Conservation (phyloP, 2,797 vertebrate species). For the Macropus fuliginosus region DNA sequence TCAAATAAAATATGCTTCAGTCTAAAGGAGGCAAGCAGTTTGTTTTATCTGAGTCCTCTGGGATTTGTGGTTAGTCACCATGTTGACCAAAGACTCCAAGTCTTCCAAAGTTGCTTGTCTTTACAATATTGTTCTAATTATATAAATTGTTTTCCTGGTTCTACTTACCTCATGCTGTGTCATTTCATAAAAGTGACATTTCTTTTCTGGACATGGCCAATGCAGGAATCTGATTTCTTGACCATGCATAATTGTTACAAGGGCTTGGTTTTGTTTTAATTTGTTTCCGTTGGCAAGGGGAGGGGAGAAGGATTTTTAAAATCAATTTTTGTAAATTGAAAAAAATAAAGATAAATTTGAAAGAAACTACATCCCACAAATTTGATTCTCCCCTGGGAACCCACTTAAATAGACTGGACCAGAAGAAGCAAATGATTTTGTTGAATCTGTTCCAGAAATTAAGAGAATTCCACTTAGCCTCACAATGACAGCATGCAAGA, state of each 20-base stretch:
- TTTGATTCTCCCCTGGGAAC: not conserved
- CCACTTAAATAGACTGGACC: not conserved
- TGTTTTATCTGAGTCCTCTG: not conserved
- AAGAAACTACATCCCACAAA: not conserved
- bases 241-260: not conserved
- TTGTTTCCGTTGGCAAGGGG: not conserved
- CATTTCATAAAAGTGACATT: not conserved
- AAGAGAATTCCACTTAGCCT: not conserved
- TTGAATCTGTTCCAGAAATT: not conserved
- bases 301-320: not conserved
- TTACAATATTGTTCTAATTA: not conserved
- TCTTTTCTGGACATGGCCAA: not conserved
- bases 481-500: not conserved
- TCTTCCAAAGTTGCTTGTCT: not conserved
- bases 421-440: not conserved
- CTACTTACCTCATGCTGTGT: not conserved
- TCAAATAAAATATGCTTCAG: not conserved
- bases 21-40: not conserved
- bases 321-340: not conserved
- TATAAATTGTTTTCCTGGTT: not conserved
- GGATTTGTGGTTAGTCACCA: not conserved
- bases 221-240: not conserved
- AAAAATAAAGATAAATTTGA: not conserved
- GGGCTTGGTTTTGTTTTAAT: not conserved
- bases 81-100: not conserved